These are phyloP conservation scores for Bathynomus jamesi DNA, from an alignment of 1,140 invertebrate species.

Conservation along the genomic window DNA sequence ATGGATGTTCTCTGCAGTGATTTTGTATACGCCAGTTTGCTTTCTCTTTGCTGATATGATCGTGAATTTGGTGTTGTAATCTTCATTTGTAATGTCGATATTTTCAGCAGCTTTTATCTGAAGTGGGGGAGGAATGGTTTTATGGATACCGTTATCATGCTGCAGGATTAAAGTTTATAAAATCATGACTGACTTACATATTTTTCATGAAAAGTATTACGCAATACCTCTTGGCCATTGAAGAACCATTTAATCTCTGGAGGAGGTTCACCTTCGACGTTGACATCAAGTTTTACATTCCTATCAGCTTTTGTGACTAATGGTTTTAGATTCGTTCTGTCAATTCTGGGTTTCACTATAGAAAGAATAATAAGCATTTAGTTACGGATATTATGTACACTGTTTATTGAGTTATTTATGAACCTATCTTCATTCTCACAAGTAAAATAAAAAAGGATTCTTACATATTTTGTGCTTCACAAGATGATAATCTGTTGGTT, in stretches of 20 bases:
- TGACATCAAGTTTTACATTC: slow-evolving; percentile 82
- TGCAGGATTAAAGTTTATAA: no score
- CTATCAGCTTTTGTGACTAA: slow-evolving; percentile 85
- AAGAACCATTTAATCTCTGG: slow-evolving; percentile 85
- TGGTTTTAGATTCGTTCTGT: slow-evolving; percentile 85
- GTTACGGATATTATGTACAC: not conserved
- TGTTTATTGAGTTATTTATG: not conserved
- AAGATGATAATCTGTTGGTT: slow-evolving; percentile 82
- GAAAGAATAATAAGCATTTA: slow-evolving; percentile 21
- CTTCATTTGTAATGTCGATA: slow-evolving; percentile 77
- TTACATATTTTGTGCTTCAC: slow-evolving; percentile 82
- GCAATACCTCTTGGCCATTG: slow-evolving; percentile 49
- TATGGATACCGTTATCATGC: no score
- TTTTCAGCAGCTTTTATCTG: slow-evolving; percentile 52
- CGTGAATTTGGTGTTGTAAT: slow-evolving; percentile 86
- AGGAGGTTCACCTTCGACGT: slow-evolving; percentile 87
- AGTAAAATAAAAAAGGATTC: slow-evolving; percentile 40
- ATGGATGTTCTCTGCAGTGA: slow-evolving; percentile 81
- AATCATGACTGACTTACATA: no score
- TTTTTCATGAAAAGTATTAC: no score
- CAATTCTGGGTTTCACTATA: slow-evolving; percentile 91
- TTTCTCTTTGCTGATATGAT: slow-evolving; percentile 73
- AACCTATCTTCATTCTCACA: not conserved
- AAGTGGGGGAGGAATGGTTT: not conserved
- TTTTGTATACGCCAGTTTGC: slow-evolving; percentile 83